Evolutionary conservation across 2,797 vertebrate genomes (phyloP), one percentile per base, ranked within the genome.

Genomic region (Dendrocincla fuliginosa): DNA sequence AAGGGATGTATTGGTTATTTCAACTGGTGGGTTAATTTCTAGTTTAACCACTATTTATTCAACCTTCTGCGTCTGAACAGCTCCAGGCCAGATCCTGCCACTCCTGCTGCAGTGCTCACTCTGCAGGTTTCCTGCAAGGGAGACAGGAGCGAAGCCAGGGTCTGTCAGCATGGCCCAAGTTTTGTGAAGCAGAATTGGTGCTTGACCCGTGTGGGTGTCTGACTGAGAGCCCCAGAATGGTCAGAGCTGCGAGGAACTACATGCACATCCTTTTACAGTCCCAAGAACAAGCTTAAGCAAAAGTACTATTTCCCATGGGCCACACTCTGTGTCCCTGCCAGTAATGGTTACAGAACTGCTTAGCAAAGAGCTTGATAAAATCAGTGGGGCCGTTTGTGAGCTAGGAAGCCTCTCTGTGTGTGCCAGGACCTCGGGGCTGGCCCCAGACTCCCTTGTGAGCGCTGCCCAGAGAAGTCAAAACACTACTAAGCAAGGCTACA

Each of bases 21-120:
- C 89, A 93, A 87, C 74, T 50, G 57, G 13, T 4, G 47, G 71
- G 80, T 94, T 95, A 94, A 94, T 93, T 87, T 35, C 55, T 53
- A 81, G 82, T 78, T 94, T 94, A 94, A 86, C 70, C 47, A 55
- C 57, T 90, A 81, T 80, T 94, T 94, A 77, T 91, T 88, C 92
- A 96, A 10, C 67, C 76, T 93, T 90, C 73, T 92, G 84, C 67
- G 78, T 83, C 78, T 81, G 57, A 92, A 42, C 69, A 57, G 78
- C 82, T 64, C 53, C 1, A 3, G 86, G 65, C 33, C 33, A 33
- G 53, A 67, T 77, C 32, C 77, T 89, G 80, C 56, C 17, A 10
- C 71, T 69, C 60, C 3, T n/a, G 55, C 50, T 75, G 24, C 68
- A 5, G 18, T 7, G 11, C 53, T 85, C 13, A 25, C 22, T 27